These are phyloP conservation scores for Cephus cinctus DNA, from an alignment of 1,140 invertebrate genomes.

Conservation along the genomic window DNA sequence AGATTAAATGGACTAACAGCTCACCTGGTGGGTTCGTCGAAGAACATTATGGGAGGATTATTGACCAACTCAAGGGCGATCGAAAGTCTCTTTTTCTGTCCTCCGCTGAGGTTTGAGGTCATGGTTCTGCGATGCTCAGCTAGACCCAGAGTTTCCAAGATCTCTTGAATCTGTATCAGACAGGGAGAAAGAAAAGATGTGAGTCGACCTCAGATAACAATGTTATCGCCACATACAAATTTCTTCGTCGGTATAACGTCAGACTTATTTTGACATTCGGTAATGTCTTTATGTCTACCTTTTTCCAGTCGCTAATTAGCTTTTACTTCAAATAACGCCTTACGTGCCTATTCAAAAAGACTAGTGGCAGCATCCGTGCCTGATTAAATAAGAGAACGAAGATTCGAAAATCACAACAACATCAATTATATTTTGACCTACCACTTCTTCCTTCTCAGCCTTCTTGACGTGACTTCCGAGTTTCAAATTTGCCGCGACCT, in stretches of 20 bases:
- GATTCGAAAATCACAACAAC: background rate
- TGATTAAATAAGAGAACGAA: too few species aligned
- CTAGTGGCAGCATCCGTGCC: too few species aligned
- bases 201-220: background rate
- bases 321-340: too few species aligned
- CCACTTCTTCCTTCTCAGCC: conserved; percentile 79
- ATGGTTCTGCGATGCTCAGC: conserved; percentile 84
- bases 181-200: background rate
- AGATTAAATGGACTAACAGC: background rate
- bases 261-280: too few species aligned
- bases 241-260: too few species aligned
- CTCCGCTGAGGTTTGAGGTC: conserved; percentile 88
- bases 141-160: conserved; percentile 85
- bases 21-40: conserved; percentile 92
- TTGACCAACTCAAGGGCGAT: conserved; percentile 96
- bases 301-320: too few species aligned
- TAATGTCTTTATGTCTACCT: too few species aligned
- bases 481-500: conserved; percentile 88
- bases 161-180: conserved; percentile 77
- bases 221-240: too few species aligned
- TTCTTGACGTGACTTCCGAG: conserved; percentile 70
- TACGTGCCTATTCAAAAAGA: too few species aligned
- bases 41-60: conserved; percentile 97
- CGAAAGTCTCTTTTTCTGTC: conserved; percentile 93
- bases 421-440: conserved; percentile 52